Percentiles rank a stretch among this genome's conserved stretches.
Conservation (phyloP, 37 sponge, comb jelly and placozoan species). For the Oopsacas minuta region DNA sequence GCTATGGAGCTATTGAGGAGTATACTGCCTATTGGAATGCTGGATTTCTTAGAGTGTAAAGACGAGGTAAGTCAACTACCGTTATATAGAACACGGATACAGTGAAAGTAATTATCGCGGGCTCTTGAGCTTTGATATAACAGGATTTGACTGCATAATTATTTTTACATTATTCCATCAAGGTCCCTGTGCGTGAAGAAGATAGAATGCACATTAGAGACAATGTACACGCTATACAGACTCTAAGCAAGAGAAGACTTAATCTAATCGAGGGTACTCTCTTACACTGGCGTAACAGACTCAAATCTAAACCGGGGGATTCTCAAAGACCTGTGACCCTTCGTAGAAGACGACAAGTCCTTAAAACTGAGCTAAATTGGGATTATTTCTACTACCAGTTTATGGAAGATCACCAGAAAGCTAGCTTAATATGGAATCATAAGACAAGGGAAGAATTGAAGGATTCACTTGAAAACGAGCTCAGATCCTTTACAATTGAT, state of each 20-base stretch:
- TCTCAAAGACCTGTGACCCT: slow-evolving; percentile 51
- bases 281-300: slow-evolving; percentile 79
- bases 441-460: slow-evolving; percentile 95
- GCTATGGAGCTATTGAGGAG: slow-evolving; percentile 65
- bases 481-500: slow-evolving; percentile 84
- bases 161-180: neutral
- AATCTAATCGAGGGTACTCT: slow-evolving; percentile 63
- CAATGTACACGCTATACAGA: slow-evolving; percentile 78
- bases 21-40: slow-evolving; percentile 44
- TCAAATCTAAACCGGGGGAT: slow-evolving; percentile 53
- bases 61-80: slow-evolving; percentile 51
- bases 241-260: slow-evolving; percentile 30
- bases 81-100: slow-evolving; percentile 64
- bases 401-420: slow-evolving; percentile 78
- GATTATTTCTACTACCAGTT: slow-evolving; percentile 86
- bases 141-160: neutral
- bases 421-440: slow-evolving; percentile 97
- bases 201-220: slow-evolving; percentile 85
- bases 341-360: slow-evolving; percentile 64
- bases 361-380: slow-evolving; percentile 87
- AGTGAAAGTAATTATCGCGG: slow-evolving; percentile 26
- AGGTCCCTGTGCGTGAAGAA: slow-evolving; percentile 47
- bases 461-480: slow-evolving; percentile 88
- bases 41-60: neutral
- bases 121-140: neutral